Evolutionary conservation across 1,140 invertebrate genomes (phyloP), one percentile per base, ranked within the genome.

Genomic region (Pinna nobilis): DNA sequence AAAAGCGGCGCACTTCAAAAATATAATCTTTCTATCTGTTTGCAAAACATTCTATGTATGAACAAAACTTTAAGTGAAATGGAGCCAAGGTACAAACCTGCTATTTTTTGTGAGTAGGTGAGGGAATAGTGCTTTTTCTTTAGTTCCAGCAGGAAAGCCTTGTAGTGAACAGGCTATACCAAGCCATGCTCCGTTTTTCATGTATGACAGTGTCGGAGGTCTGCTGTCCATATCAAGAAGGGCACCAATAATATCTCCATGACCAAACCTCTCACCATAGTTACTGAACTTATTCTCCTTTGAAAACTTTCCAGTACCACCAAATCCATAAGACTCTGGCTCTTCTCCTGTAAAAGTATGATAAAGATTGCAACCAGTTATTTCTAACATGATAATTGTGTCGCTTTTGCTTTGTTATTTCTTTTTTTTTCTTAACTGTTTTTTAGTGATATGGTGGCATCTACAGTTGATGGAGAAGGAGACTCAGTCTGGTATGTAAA

Each of bases 91-190:
- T n/a, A n/a, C n/a, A n/a, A n/a, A 86, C 79, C 92, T 92, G 68
- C 92, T 93, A 87, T 98, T 98, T 88, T 97, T 96, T 44, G 94
- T 94, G 0, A 97, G 88, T 74, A 98, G 90, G 85, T 98, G 97
- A 0, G 97, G 96, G 88, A 94, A 98, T 7, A 98, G 86, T 5
- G 94, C 91, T 81, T 91, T 91, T 23, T 91, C 92, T 49, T 86
- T 82, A 20, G 78, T 78, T 28, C 85, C 86, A 13, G 87, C 83
- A 15, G 86, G 85, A 89, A 90, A 74, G 84, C 87, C 89, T 53
- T 88, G 83, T 13, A 92, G 78, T 33, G 83, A 81, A 66, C 88
- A 90, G 3, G 91, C 90, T 1, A 91, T 89, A 2, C 94, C 95
- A 63, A 94, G 91, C 86, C 93, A 90, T 67, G 92, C 90, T 6